Base-by-base conservation (phyloP, 2,797 vertebrate genomes). In the Microcaecilia unicolor region DNA sequence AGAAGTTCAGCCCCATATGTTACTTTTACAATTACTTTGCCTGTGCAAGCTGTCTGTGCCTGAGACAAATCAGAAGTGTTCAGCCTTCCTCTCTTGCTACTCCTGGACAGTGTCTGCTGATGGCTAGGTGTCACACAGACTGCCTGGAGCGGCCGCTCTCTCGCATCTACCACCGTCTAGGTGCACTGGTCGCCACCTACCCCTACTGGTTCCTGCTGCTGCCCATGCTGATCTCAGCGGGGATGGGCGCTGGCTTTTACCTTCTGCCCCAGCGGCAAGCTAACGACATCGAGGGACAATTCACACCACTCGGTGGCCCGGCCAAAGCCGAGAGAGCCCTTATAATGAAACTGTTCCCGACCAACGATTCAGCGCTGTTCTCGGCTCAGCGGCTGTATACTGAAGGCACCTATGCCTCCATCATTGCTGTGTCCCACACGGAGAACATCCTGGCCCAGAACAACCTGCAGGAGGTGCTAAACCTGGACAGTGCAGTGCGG, bases 301-400 rank as follows among this genome's bases (percentile, higher is more conserved):
- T 90, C 64, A 91, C 85, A 2, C 88, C 85, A 2, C 22, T 44
- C 0, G 1, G 64, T 10, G 84, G 89, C 2, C 75, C 26, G 0
- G 88, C 88, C 43, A 94, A 94, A 58, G 22, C 8, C 2, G 88
- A 93, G 50, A 80, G 84, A 32, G 48, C 39, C 27, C 74, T 85
- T 15, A 76, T 86, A 20, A 64, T 42, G 38, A 55, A 21, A 3
- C 55, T 63, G 0, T 92, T 92, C 41, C 64, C 72, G 4, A 32
- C 48, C 13, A 14, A 70, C 3, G 51, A 81, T 20, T 47, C 69
- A 1, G 0, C 8, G 6, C 26, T 27, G 37, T 92, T 92, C 77
- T 91, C 86, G 1, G 22, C 44, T 4, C 10, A 61, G 9, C 69
- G 88, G 35, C 41, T 85, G 43, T 76, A 44, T 60, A 70, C 71